These are phyloP conservation scores for Choloepus hoffmanni DNA, from an alignment of 2,113 vertebrate species.

Conservation along the genomic window DNA sequence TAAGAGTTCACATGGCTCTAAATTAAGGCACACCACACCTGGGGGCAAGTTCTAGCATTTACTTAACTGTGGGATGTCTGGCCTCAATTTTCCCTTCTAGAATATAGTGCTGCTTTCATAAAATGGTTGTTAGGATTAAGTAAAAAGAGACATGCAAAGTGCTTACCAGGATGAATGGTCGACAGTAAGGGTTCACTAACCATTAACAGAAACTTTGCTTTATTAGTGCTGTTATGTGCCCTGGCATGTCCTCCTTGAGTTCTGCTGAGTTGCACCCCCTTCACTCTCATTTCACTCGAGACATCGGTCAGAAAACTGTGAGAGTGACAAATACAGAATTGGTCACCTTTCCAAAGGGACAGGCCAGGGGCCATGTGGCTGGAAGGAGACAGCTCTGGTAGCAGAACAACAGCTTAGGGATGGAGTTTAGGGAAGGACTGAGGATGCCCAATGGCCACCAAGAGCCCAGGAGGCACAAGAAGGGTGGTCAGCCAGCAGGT, in stretches of 20 bases:
- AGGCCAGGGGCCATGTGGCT: neutral
- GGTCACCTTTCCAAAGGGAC: slow-evolving; percentile 45
- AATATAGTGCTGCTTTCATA: neutral
- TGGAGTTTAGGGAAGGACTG: neutral
- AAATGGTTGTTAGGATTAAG: neutral
- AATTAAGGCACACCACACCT: neutral
- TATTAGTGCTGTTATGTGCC: neutral
- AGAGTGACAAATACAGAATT: slow-evolving; percentile 47
- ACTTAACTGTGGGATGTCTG: neutral
- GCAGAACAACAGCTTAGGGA: neutral
- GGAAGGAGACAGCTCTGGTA: slow-evolving; percentile 25
- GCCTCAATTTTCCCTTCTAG: neutral
- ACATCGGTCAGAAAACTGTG: slow-evolving; percentile 39
- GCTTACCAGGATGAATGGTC: neutral
- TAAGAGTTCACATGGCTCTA: neutral
- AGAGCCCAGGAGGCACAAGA: neutral
- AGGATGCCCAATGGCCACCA: neutral
- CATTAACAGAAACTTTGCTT: neutral
- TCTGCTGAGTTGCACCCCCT: neutral
- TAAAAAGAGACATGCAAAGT: neutral
- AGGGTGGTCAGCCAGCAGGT: neutral
- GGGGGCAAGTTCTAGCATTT: neutral
- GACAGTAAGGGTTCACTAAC: neutral
- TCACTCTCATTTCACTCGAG: neutral
- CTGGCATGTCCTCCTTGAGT: neutral